phyloP scores from a whole-genome alignment of 2,113 vertebrate species.

The Pteruthius melanotis region DNA sequence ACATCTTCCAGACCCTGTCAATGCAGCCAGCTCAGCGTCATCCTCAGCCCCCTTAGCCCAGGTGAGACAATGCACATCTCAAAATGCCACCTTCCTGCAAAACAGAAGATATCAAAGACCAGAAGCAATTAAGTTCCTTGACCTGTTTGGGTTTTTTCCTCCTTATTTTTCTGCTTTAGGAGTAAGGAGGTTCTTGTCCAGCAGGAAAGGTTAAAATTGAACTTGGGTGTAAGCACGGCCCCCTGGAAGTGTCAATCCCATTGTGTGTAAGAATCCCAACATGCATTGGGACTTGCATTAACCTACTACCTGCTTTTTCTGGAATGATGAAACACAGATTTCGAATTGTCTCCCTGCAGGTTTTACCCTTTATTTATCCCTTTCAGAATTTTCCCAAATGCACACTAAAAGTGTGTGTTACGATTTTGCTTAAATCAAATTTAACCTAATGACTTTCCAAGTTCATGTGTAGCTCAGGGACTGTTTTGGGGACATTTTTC shows the following conservation, averaged over 20 bases:
- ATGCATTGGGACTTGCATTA: background rate
- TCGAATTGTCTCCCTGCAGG: background rate
- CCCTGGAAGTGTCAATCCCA: background rate
- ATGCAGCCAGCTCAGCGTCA: background rate
- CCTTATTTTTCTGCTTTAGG: background rate
- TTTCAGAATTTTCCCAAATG: background rate
- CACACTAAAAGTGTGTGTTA: background rate
- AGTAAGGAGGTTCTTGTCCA: background rate
- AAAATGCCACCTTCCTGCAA: background rate
- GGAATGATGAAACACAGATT: background rate
- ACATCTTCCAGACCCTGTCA: background rate
- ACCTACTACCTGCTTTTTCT: background rate
- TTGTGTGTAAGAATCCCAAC: rapidly evolving
- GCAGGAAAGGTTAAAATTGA: background rate
- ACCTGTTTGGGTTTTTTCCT: background rate
- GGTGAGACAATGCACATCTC: background rate
- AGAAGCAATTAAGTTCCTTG: background rate
- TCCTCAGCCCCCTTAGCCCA: background rate
- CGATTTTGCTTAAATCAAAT: background rate
- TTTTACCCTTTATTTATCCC: background rate
- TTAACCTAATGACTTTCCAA: background rate
- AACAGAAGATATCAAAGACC: background rate
- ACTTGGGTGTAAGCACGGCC: background rate
- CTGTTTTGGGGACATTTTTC: background rate
- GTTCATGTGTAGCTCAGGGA: background rate